Base-by-base conservation (phyloP, 2,888 invertebrate genomes). In the Odiellus spinosus region DNA sequence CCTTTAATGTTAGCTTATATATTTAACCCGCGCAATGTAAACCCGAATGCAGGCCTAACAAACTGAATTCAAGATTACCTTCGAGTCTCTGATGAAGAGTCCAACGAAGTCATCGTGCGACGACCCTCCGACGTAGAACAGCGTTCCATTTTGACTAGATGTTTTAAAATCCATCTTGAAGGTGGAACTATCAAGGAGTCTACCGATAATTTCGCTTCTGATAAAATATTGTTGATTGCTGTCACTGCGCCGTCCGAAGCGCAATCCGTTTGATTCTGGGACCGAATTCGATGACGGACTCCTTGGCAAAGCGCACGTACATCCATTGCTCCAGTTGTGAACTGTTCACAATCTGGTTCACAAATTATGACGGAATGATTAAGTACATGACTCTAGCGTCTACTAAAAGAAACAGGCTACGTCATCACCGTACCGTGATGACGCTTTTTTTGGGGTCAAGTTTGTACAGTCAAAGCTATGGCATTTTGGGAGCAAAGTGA, bases 91-190 rank as follows among this genome's bases (percentile, higher is more conserved):
- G 62, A 93, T 67, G 59, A 78, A 83, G 10, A 87, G 66, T 0
- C 82, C 77, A 1, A 85, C 75, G 61, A 80, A 80, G 61, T 84
- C 80, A 1, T 64, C 64, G 17, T 78, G 76, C 2, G 72, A 67
- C 11, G 68, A 67, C 47, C 80, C 77, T 1, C 76, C 67, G 18
- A 67, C 63, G 66, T 87, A 93, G 69, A 93, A 83, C 14, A 93
- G 72, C 5, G 90, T 70, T 1, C 91, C 90, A 46, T 35, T 41
- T 8, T 15, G 21, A n/a, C 41, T 4, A 3, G 42, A 33, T 0
- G 56, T 52, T 11, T 48, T 48, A 46, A 56, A 56, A 18, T 55
- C 51, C 1, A 56, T 33, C 10, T 49, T 44, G 36, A 54, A 56
- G 5, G 45, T 47, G 44, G 52, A 52, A 8, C 53, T 51, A 34